Percentiles rank a stretch among this genome's conserved stretches.
These are phyloP conservation scores for Napeogenes inachia DNA, from an alignment of 2,888 invertebrate species.

Conservation along the genomic window DNA sequence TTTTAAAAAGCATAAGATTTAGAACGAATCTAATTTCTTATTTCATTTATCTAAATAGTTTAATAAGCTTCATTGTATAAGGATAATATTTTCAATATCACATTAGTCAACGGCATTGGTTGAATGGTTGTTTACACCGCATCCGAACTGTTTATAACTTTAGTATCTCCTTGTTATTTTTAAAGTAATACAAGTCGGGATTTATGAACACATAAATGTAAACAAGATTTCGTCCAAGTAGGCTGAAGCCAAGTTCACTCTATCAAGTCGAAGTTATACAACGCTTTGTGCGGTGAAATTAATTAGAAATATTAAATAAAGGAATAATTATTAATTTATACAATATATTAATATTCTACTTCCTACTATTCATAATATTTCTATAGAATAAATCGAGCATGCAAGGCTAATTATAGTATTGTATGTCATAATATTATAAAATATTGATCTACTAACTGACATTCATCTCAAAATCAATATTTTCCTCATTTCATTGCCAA, in stretches of 20 bases:
- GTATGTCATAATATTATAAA: no score
- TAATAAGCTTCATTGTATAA: no score
- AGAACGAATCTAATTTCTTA: no score
- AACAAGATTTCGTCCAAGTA: conserved; percentile 41
- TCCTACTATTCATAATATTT: neutral
- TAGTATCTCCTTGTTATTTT: conserved; percentile 23
- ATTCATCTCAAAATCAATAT: neutral
- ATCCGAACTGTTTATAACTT: conserved; percentile 47
- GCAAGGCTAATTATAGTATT: no score
- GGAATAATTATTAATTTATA: neutral
- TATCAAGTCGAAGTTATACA: conserved; percentile 35
- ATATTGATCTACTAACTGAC: neutral
- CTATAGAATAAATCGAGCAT: no score
- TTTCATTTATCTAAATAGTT: no score
- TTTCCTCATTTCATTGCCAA: neutral
- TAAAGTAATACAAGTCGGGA: conserved; percentile 20
- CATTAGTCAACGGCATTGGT: neutral
- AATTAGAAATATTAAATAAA: conserved; percentile 4
- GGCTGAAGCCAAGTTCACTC: conserved; percentile 66
- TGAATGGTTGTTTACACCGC: conserved; percentile 31
- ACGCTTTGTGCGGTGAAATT: conserved; percentile 19
- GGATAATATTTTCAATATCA: no score
- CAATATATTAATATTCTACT: neutral
- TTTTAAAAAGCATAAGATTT: neutral
- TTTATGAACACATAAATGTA: conserved; percentile 46